Evolutionary conservation across 2,888 invertebrate species (phyloP).

Genomic region (Apamea epomidion): DNA sequence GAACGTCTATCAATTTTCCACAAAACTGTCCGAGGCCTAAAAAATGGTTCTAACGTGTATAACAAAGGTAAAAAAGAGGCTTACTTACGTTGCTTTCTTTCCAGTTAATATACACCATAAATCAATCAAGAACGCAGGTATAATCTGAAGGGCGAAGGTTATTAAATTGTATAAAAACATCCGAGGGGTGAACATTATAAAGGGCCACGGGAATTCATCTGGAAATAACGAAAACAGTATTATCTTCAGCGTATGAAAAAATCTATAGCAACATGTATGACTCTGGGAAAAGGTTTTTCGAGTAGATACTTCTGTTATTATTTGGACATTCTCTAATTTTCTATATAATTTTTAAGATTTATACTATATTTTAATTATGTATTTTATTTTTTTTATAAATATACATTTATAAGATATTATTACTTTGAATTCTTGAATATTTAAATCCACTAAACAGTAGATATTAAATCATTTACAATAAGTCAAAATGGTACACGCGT

Average conservation of each 20-base stretch:
- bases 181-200: conserved; percentile 62
- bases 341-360: background rate
- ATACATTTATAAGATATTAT: too few species aligned
- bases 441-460: background rate
- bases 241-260: background rate
- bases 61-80: background rate
- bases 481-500: background rate
- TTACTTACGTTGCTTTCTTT: conserved; percentile 68
- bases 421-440: too few species aligned
- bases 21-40: too few species aligned
- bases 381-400: too few species aligned
- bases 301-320: background rate
- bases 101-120: conserved; percentile 64
- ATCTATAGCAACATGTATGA: background rate
- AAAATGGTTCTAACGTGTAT: background rate
- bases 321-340: background rate
- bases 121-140: conserved; percentile 73
- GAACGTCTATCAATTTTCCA: too few species aligned
- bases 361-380: background rate
- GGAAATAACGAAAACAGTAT: conserved; percentile 49
- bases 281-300: background rate
- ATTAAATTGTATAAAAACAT: conserved; percentile 63
- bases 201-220: conserved; percentile 70
- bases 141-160: conserved; percentile 67
- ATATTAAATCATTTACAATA: background rate